Evolutionary conservation across 1,140 invertebrate genomes (phyloP), one percentile per base, ranked within the genome.

Genomic region (Achatina immaculata): DNA sequence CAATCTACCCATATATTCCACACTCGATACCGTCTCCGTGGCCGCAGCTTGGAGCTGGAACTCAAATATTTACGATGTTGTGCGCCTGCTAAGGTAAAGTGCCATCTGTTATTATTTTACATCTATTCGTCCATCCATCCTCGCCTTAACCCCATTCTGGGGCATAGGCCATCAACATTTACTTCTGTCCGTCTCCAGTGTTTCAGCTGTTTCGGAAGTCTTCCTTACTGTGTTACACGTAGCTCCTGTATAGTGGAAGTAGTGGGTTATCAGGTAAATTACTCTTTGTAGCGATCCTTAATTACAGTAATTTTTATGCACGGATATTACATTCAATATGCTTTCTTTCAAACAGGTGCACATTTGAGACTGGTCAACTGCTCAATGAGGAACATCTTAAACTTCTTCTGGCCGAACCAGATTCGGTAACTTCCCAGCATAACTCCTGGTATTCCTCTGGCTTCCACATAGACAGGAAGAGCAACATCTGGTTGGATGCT

Each of bases 21-120:
- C 83, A 34, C 74, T 88, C 24, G 80, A 84, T 36, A 80, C 87
- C 0, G 21, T 73, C 2, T 76, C 87, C 16, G 81, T 89, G 0
- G 87, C 88, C 82, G 85, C 88, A 0, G 82, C 88, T 16, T 78
- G 89, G 24, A 88, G 89, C 21, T 90, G 89, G 89, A 85, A 86
- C 71, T 87, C 89, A 24, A 90, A 86, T 38, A 82, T 86, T 14
- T 88, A 86, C 74, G 89, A 90, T 75, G 76, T 89, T 43, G 85
- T 87, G 80, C 81, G 89, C 2, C 86, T 90, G 48, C 72, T 84
- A 0, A 82, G 81, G 62, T 89, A 85, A 62, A 65, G n/a, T n/a
- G n/a, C n/a, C n/a, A n/a, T n/a, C n/a, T n/a, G n/a, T n/a, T n/a
- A n/a, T n/a, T n/a, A n/a, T n/a, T n/a, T n/a, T n/a, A n/a, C n/a